A percentile compares a stretch with the other conserved stretches of the same genome.
Conservation (phyloP, 2,797 vertebrate species). For the Coracias cyanogaster region DNA sequence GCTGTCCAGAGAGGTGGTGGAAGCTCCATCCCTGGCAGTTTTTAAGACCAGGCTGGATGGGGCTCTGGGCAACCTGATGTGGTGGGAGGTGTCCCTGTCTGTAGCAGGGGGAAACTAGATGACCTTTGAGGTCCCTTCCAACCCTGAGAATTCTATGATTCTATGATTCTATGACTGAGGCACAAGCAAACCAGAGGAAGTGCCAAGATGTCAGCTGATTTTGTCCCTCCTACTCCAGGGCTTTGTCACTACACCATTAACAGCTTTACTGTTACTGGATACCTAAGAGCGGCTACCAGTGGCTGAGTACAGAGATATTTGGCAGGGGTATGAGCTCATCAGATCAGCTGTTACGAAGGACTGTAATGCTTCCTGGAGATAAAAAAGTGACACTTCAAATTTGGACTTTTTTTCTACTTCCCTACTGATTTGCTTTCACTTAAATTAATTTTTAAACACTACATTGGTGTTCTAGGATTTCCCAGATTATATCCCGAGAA, state of each 20-base stretch:
- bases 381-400: not conserved
- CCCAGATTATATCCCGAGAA: slow-evolving; percentile 39
- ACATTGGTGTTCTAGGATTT: not conserved
- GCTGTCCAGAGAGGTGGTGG: too few relatives aligned
- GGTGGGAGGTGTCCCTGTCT: too few relatives aligned
- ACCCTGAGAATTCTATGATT: too few relatives aligned
- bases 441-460: slow-evolving; percentile 45
- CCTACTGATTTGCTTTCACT: not conserved
- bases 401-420: not conserved
- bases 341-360: not conserved
- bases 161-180: too few relatives aligned
- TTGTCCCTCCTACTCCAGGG: not conserved
- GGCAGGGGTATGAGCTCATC: not conserved
- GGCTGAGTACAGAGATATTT: not conserved
- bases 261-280: not conserved
- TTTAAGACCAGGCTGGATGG: too few relatives aligned
- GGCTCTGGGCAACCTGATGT: too few relatives aligned
- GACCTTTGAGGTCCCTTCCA: too few relatives aligned
- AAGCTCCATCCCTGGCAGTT: too few relatives aligned
- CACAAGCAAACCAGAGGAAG: not conserved
- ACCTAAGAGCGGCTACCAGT: not conserved
- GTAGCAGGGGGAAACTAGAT: too few relatives aligned
- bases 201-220: not conserved
- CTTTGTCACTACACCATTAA: not conserved
- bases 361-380: not conserved